Evolutionary conservation across 1,140 invertebrate genomes (phyloP), one percentile per base, ranked within the genome.

Genomic region (Lordiphosa mommai): DNA sequence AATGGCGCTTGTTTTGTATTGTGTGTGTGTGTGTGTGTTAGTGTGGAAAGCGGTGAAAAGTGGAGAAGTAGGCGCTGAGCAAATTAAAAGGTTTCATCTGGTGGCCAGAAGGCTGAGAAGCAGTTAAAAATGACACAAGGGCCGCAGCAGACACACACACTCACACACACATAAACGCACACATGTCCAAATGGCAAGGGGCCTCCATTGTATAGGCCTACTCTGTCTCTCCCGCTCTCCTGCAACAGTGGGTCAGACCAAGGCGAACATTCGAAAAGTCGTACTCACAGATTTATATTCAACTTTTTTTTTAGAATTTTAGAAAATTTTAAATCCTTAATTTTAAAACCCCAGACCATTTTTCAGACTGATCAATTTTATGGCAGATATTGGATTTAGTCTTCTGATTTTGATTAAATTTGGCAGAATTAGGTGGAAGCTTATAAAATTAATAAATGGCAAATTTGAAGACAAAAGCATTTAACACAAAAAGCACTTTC

Each of bases 111-210:
- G 43, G 38, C 61, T 67, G 55, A 36, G 47, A 80, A 82, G 56
- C 66, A 73, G 76, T 80, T 80, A 71, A 80, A 76, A 82, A 76
- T 67, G 76, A 67, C 66, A 82, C 57, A 63, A 80, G 74, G 76
- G 66, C 32, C 32, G 41, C 48, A 59, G 33, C 27, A 14, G 36
- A 40, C 33, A 40, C 16, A 47, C 32, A 9, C 53, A 57, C 38
- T 49, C 40, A 36, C 20, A 20, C 59, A 67, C 60, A 48, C 37
- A 47, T 16, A 72, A 50, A 47, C 32, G 17, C 29, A 64, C 64
- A 73, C 67, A 77, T 77, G 66, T 67, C 51, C 61, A 77, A 56
- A 76, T 50, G 66, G 77, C 56, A 77, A 76, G 66, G 55, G 44
- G 37, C 72, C 36, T 4, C 58, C 50, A 71, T 61, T 71, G 53